Evolutionary conservation across 2,888 invertebrate genomes (phyloP).

Genomic region (Phyto melanocephala): DNA sequence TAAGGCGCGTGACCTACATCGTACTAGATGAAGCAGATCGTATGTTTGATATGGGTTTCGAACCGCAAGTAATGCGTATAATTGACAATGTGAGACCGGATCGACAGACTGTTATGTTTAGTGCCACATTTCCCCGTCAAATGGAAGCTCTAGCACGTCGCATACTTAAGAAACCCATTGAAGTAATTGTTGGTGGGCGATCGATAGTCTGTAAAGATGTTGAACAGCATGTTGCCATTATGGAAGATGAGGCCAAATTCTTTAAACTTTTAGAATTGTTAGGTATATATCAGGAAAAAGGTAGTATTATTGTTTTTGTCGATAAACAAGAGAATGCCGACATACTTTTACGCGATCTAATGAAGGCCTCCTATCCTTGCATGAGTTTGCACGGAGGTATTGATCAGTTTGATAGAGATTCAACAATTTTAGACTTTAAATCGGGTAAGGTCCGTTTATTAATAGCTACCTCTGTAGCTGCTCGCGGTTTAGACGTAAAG

Average conservation of each 20-base stretch:
- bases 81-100: slow-evolving; percentile 98
- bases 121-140: slow-evolving; percentile 98
- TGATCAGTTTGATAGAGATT: slow-evolving; percentile 99
- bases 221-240: slow-evolving; percentile 94
- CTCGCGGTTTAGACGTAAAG: slow-evolving; percentile 98
- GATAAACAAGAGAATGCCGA: slow-evolving; percentile 99
- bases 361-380: slow-evolving; percentile 97
- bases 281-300: slow-evolving; percentile 93
- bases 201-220: slow-evolving; percentile 99
- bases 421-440: slow-evolving; percentile 98
- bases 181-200: slow-evolving; percentile 97
- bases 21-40: slow-evolving; percentile 99
- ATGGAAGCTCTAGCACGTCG: slow-evolving; percentile 98
- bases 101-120: slow-evolving; percentile 98
- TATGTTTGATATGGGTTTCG: slow-evolving; percentile 99
- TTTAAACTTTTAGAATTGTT: slow-evolving; percentile 97
- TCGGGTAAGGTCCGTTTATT: slow-evolving; percentile 93
- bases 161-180: slow-evolving; percentile 95
- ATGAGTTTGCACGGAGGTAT: slow-evolving; percentile 99
- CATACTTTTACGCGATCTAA: slow-evolving; percentile 92
- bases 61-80: slow-evolving; percentile 90
- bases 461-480: slow-evolving; percentile 98
- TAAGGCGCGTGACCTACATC: slow-evolving; percentile 97
- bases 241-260: slow-evolving; percentile 98
- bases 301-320: slow-evolving; percentile 97